These are phyloP conservation scores for Carcinoscorpius rotundicauda DNA, from an alignment of 1,140 invertebrate species.

Conservation along the genomic window DNA sequence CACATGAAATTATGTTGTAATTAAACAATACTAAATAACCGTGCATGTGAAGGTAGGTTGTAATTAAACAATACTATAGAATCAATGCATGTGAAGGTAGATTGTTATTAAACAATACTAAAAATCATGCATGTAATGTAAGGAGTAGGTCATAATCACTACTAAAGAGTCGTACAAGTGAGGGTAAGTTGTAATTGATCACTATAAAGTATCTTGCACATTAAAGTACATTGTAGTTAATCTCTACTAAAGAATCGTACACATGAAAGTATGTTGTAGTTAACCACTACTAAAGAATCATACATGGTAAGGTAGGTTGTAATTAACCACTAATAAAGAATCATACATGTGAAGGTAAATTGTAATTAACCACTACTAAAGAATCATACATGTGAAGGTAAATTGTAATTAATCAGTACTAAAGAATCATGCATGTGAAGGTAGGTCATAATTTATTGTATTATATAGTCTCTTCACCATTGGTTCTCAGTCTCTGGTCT, in stretches of 20 bases:
- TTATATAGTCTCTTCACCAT: too few relatives aligned
- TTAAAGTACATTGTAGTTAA: too few relatives aligned
- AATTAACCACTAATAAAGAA: background rate
- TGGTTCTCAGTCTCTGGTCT: too few relatives aligned
- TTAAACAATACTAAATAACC: background rate
- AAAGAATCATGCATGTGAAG: background rate
- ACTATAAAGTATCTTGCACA: too few relatives aligned
- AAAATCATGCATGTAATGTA: too few relatives aligned
- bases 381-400: background rate
- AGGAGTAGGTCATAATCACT: too few relatives aligned
- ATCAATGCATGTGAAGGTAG: background rate
- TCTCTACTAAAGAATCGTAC: background rate
- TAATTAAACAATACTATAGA: background rate
- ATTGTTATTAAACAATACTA: too few relatives aligned
- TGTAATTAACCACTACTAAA: background rate
- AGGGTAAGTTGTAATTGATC: too few relatives aligned
- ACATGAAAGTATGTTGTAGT: background rate
- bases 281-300: constrained; percentile 30
- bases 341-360: background rate
- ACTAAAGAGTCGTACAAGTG: too few relatives aligned
- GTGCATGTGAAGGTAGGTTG: constrained; percentile 7
- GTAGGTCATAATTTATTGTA: too few relatives aligned
- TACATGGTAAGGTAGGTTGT: constrained; percentile 19
- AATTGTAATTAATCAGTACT: background rate
- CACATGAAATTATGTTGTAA: background rate